Evolutionary conservation across 2,888 invertebrate species (phyloP), one percentile per base, ranked within the genome.

Genomic region (Dermolepida albohirtum): DNA sequence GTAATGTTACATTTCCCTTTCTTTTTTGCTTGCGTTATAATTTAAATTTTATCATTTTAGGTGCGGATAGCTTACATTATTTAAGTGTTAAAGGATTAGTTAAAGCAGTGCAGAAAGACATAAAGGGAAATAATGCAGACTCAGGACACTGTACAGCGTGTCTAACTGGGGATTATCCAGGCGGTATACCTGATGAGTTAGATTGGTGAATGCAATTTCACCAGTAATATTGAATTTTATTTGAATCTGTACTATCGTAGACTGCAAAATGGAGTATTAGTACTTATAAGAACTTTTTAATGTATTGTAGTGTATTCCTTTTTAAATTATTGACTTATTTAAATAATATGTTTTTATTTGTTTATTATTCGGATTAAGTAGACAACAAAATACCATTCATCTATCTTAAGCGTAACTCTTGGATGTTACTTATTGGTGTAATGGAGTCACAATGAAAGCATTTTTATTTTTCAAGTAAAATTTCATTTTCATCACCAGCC

Each of bases 61-160:
- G 93, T 49, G 97, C 98, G 0, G 96, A 98, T 83, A 96, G 96
- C 79, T 86, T 99, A 73, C 90, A 90, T 64, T 98, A 98, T 84
- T 86, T 99, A 50, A 95, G 96, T 64, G 95, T 98, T 1, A 93
- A 96, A 69, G 98, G 98, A 0, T 85, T 99, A n/a, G 88, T 92
- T 22, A 89, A 89, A 78, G 97, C 97, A 0, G 92, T 97, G 0
- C 89, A 91, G 78, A 89, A 91, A 80, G 91, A 94, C 76, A 92
- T 95, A 73, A 86, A 89, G 40, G 84, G 85, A 41, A 88, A 90
- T 6, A 88, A 88, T 54, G 87, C 87, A 27, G 87, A 90, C 66
- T 87, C 92, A 16, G 97, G 97, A 0, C 97, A 98, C 80, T 98
- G 98, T 82, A 95, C 95, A 1, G 98, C 98, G 34, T 98, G 98